Base-by-base conservation (phyloP, 2,797 vertebrate species). In the Vultur gryphus region DNA sequence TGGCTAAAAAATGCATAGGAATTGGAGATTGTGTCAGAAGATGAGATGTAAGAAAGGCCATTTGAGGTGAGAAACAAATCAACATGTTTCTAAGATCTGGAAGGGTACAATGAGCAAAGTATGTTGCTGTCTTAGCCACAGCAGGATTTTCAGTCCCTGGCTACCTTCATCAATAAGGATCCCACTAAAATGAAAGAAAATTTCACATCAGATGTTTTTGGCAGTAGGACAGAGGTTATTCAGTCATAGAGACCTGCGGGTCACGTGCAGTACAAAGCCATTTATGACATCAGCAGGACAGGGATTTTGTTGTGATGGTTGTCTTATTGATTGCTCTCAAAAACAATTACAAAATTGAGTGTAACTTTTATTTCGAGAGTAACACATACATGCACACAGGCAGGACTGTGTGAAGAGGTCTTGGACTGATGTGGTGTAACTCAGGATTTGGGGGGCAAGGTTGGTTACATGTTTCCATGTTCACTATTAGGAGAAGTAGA, bases 51-150 rank as follows among this genome's bases (percentile, higher is more conserved):
- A 91, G 43, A 89, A 75, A 85, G 93, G 78, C 20, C 54, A 75
- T 84, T 84, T 91, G 92, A 95, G 90, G 90, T 94, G 78, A 95
- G 81, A 93, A 89, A 71, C 49, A 93, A 87, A 61, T 91, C 71
- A 93, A 80, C 75, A 33, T 73, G 55, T 88, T 93, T 90, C 35
- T 79, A 29, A 81, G 72, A 58, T 69, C 65, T 89, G 62, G 72
- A 87, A 73, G 44, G 7, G 13, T 76, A 64, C 35, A 77, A 28
- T 61, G 54, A 89, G 48, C 46, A 44, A 79, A 92, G 23, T 58
- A 54, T 35, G 6, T 65, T 93, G 28, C 44, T 91, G 20, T 75
- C 69, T 73, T 58, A 71, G 49, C 19, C 46, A 52, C 19, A 75
- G 41, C 33, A 81, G 23, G 64, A 75, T 83, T 92, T 92, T 77